A percentile compares a stretch with the other conserved stretches of the same genome.
Evolutionary conservation across 2,113 vertebrate species (phyloP).

Genomic region (Fulica atra): DNA sequence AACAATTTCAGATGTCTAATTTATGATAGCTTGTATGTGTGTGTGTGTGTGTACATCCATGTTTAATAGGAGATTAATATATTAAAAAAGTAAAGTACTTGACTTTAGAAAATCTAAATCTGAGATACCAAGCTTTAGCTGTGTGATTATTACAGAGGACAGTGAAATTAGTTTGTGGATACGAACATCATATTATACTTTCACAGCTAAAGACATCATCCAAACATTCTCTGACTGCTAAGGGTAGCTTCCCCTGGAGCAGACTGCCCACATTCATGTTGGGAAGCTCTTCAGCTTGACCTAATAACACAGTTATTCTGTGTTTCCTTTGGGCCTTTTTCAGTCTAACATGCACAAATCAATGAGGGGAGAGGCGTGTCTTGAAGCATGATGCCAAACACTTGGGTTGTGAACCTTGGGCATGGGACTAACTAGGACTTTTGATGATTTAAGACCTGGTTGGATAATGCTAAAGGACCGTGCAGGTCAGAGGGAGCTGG

Average conservation of each 20-base stretch:
- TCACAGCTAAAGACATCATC: not conserved
- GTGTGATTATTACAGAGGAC: not conserved
- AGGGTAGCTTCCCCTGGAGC: not conserved
- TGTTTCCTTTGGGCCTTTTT: not conserved
- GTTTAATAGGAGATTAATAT: not conserved
- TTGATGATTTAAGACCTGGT: not conserved
- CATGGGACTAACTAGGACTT: not conserved
- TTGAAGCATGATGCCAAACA: not conserved
- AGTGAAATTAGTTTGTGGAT: not conserved
- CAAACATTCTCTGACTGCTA: not conserved
- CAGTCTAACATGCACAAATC: not conserved
- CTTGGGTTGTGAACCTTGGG: not conserved
- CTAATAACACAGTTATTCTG: not conserved
- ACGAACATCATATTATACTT: not conserved
- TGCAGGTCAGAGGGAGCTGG: not conserved
- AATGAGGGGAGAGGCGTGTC: not conserved
- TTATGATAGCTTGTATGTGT: not conserved
- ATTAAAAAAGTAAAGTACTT: not conserved
- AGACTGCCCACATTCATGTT: not conserved
- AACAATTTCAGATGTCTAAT: not conserved
- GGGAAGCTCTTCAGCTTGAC: not conserved
- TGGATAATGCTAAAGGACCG: not conserved
- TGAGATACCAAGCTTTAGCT: not conserved
- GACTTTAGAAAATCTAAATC: not conserved
- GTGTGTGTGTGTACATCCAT: too few species aligned